Evolutionary conservation across 2,797 vertebrate species (phyloP), one percentile per base, ranked within the genome.

Genomic region (Naso thynnoides): DNA sequence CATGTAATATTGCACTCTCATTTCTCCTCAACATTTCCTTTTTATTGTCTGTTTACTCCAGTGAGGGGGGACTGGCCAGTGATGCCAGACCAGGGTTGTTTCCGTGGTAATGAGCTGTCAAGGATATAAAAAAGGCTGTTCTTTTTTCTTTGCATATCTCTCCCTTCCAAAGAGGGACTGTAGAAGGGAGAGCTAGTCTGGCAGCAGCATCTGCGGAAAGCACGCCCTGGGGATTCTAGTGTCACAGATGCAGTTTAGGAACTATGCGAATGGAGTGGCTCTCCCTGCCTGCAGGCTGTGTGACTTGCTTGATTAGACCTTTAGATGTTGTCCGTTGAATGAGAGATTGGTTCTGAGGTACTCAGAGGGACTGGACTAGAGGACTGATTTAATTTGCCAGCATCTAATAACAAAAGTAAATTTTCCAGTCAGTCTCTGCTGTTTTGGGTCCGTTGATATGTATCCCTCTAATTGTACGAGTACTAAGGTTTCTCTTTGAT

Each of bases 21-120:
- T 90, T 89, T 88, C 70, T 82, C 72, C 70, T 63, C 63, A 78
- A 47, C 61, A 54, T 69, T 69, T 27, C 53, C 57, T 65, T 75
- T 78, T 79, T 86, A 88, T 88, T 87, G 73, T 90, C 75, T 74
- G 54, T 85, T 82, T 89, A 83, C 85, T 85, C 77, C 70, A 79
- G 76, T 87, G 81, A 86, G 61, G 75, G 70, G 76, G 68, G 73
- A 36, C 61, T 77, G 89, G 83, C 88, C 89, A 89, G 86, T 88
- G 89, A 93, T 91, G 91, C 89, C 92, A 88, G 90, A 86, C 89
- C 85, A 88, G 88, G 83, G 91, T 93, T 92, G 92, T 94, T 94
- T 93, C 91, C 70, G 87, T 93, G 91, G 91, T 94, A 95, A 95
- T 95, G 94, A 95, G 93, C 93, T 95, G 94, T 95, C 94, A 93